Conservation (phyloP, 2,888 invertebrate genomes). For the Hoplodrina blanda region DNA sequence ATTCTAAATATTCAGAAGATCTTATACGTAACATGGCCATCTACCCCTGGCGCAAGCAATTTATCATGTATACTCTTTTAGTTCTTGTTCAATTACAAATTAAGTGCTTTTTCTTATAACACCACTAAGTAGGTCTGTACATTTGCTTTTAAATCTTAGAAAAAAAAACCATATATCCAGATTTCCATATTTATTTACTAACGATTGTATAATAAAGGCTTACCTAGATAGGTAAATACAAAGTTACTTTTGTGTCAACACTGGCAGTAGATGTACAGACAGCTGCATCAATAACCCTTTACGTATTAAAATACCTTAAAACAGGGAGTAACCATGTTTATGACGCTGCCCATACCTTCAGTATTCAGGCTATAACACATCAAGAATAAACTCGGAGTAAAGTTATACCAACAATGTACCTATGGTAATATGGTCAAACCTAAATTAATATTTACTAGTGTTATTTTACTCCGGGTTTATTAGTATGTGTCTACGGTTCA, state of each 20-base stretch:
- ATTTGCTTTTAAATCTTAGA: background rate
- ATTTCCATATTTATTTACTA: slow-evolving; percentile 51
- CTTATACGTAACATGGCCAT: too few relatives aligned
- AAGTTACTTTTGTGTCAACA: slow-evolving; percentile 8
- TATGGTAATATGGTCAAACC: too few relatives aligned
- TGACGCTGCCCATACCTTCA: background rate
- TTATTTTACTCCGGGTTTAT: too few relatives aligned
- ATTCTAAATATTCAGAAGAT: too few relatives aligned
- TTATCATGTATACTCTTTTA: too few relatives aligned
- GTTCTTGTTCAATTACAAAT: too few relatives aligned
- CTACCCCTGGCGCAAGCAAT: too few relatives aligned
- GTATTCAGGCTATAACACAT: background rate
- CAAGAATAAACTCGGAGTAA: background rate
- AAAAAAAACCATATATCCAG: slow-evolving; percentile 6
- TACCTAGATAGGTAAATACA: slow-evolving; percentile 15
- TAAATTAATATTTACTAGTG: too few relatives aligned
- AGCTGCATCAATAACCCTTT: background rate
- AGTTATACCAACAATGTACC: background rate
- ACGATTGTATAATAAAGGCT: slow-evolving; percentile 20
- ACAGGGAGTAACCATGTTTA: background rate
- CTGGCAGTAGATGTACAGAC: slow-evolving; percentile 4
- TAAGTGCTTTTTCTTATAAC: too few relatives aligned
- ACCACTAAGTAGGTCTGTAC: too few relatives aligned
- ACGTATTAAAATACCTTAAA: background rate
- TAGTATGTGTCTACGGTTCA: background rate